Evolutionary conservation across 2,797 vertebrate genomes (phyloP).

Genomic region (Macrochelys suwanniensis): DNA sequence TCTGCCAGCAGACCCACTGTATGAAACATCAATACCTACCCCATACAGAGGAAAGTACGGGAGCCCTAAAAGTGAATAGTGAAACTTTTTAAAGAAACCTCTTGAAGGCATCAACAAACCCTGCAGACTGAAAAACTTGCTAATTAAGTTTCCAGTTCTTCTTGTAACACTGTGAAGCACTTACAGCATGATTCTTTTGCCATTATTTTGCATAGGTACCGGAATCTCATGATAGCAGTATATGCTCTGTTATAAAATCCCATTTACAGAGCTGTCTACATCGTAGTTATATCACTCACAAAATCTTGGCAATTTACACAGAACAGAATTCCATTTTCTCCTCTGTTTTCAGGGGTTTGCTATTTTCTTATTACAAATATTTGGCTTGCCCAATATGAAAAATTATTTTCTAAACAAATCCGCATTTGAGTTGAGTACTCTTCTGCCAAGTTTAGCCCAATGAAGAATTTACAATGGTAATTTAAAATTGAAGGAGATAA

Average conservation of each 20-base stretch:
- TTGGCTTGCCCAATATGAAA: conserved; percentile 27
- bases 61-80: background rate
- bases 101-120: background rate
- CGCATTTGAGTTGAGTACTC: conserved; percentile 30
- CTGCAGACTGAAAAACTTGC: background rate
- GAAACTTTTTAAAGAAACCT: background rate
- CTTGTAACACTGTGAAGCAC: background rate
- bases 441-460: conserved; percentile 29
- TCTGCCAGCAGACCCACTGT: conserved; percentile 30
- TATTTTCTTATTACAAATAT: conserved; percentile 41
- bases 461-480: background rate
- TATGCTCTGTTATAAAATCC: background rate
- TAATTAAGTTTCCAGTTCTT: conserved; percentile 23
- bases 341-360: background rate
- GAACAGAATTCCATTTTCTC: conserved; percentile 24
- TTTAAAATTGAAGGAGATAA: conserved; percentile 12
- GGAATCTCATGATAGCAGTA: background rate
- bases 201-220: conserved; percentile 32
- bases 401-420: conserved; percentile 37
- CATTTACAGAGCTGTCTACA: background rate
- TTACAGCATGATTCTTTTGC: background rate
- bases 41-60: background rate
- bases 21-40: background rate
- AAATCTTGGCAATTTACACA: background rate
- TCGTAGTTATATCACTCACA: background rate